Evolutionary conservation across 2,113 vertebrate genomes (phyloP).

Genomic region (Actenoides hombroni): DNA sequence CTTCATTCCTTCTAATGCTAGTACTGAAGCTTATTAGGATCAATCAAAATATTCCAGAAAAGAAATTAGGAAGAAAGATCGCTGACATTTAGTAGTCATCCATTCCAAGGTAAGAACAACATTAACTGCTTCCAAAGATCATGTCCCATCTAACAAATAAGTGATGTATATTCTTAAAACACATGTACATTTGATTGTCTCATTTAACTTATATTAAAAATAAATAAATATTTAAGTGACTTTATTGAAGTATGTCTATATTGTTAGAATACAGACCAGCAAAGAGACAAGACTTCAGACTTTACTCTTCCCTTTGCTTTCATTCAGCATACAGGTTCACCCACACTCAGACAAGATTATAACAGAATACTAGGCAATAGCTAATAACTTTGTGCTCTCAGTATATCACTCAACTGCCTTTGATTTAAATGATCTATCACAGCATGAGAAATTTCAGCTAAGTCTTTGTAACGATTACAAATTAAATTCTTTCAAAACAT

Average conservation of each 20-base stretch:
- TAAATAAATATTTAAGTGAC: neutral
- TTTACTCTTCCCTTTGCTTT: neutral
- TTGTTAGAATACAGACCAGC: neutral
- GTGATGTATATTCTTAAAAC: neutral
- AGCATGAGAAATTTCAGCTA: slow-evolving; percentile 1
- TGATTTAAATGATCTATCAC: slow-evolving; percentile 42
- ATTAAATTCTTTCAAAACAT: slow-evolving; percentile 21
- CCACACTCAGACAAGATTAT: neutral
- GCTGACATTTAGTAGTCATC: neutral
- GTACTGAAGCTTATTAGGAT: neutral
- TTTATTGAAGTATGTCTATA: neutral
- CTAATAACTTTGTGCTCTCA: slow-evolving; percentile 7
- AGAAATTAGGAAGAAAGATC: neutral
- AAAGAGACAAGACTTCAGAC: neutral
- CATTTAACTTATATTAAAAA: neutral
- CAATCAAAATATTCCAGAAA: neutral
- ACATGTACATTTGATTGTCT: neutral
- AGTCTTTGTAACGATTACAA: neutral
- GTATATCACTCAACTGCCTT: slow-evolving; percentile 37
- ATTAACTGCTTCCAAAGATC: neutral
- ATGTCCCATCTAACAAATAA: neutral
- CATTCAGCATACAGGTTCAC: neutral
- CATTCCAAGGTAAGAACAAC: neutral
- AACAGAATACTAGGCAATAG: neutral
- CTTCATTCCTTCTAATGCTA: neutral